Percentiles rank a stretch among this genome's conserved stretches.
Evolutionary conservation across 2,797 vertebrate species (phyloP).

Genomic region (Siniperca scherzeri): DNA sequence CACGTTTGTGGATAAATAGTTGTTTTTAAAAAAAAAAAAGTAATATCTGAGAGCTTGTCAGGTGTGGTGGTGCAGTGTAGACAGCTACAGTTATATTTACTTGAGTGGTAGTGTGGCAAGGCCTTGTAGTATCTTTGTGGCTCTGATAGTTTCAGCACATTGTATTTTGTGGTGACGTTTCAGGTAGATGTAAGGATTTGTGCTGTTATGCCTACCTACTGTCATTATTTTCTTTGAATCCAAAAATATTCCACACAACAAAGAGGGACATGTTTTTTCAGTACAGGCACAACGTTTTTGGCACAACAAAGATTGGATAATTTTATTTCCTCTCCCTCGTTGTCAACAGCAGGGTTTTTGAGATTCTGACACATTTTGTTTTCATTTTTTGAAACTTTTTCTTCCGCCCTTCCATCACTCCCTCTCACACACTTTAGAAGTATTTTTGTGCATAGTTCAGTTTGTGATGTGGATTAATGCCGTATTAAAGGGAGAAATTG

Average conservation of each 20-base stretch:
- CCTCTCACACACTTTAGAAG: background rate
- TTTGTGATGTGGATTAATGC: background rate
- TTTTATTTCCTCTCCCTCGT: background rate
- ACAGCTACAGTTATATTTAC: background rate
- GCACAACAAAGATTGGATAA: background rate
- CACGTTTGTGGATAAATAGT: background rate
- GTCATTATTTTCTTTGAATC: conserved; percentile 5
- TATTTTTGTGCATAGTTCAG: background rate
- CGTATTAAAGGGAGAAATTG: background rate
- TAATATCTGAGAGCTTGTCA: background rate
- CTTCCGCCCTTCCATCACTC: background rate
- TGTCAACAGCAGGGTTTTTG: background rate
- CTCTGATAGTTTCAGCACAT: background rate
- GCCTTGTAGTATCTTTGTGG: background rate
- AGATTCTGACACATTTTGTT: background rate
- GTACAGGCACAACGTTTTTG: background rate
- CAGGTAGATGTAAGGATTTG: background rate
- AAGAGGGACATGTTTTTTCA: background rate
- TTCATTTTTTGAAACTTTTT: background rate
- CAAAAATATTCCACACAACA: background rate
- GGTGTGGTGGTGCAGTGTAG: background rate
- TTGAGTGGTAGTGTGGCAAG: too few species aligned
- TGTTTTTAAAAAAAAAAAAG: background rate
- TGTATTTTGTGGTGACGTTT: conserved; percentile 1
- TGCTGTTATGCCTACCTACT: background rate